Conservation (phyloP, 2,797 vertebrate species). For the Falco cherrug region DNA sequence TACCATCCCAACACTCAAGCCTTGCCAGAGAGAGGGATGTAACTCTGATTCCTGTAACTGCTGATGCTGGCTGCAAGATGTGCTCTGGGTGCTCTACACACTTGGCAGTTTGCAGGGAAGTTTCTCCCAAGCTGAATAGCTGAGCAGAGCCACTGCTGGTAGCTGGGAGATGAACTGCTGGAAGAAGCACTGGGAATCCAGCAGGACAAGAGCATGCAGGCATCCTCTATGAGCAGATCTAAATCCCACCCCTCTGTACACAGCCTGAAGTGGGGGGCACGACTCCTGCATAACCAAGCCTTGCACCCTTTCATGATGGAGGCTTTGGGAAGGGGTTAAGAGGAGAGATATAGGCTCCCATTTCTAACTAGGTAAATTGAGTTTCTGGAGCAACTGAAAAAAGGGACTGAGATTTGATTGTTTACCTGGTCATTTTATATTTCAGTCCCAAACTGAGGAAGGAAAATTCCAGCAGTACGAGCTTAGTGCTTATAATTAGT, state of each 20-base stretch:
- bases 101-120: not conserved
- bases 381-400: not conserved
- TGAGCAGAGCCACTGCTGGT: not conserved
- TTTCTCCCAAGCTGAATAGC: rapidly evolving
- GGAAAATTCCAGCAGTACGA: not conserved
- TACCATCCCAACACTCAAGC: not conserved
- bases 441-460: not conserved
- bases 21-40: not conserved
- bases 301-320: not conserved
- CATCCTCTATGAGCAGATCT: not conserved
- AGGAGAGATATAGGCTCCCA: not conserved
- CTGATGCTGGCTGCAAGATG: not conserved
- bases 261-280: rapidly evolving
- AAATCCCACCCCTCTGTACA: not conserved
- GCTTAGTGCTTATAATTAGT: not conserved
- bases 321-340: not conserved
- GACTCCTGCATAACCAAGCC: not conserved
- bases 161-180: not conserved
- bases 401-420: not conserved
- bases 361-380: not conserved
- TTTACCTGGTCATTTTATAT: not conserved
- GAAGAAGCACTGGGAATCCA: not conserved
- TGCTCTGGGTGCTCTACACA: not conserved
- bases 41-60: not conserved
- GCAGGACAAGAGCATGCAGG: not conserved